Base-by-base conservation (phyloP, 2,888 invertebrate genomes). In the Aleiodes alternator region DNA sequence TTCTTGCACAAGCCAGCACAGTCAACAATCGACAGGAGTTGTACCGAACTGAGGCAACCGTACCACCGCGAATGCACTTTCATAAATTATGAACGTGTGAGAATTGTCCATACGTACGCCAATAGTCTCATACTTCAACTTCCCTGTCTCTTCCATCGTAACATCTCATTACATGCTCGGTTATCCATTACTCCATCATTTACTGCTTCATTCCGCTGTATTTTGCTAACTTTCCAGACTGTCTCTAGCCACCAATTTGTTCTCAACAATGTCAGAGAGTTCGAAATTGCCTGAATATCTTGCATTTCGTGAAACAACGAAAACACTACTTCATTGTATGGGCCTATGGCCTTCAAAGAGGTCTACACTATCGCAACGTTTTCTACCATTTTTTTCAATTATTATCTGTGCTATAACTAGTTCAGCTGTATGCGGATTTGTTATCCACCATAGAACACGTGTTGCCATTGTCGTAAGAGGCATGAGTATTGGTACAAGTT, bases 321-420 rank as follows among this genome's bases (percentile, higher is more conserved):
- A 57, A 56, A 31, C 29, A 34, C 34, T 55, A 14, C 55, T 76
- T 16, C 43, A 29, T 11, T 23, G 53, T 12, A 9, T 56, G n/a
- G 76, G 76, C 8, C 51, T 76, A 8, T 73, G 73, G 73, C 73
- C 73, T 0, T 8, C 14, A 14, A 55, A 48, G 3, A 38, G 56
- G 34, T 0, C 57, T 9, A 64, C 48, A 9, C 29, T 43, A 7
- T 29, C 56, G 0, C 64, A 73, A 31, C 64, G 73, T 34, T 9
- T 64, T 4, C 7, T 76, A n/a, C 64, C 66, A n/a, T 56, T 61
- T 12, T 11, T 57, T 5, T 53, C 51, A 9, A 38, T 56, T 7
- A n/a, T 51, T 16, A 6, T 66, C 23, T 59, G 11, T 9, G 9
- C 48, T 6, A 1, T 34, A 12, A 73, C 53, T 50, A 23, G 51